Conservation (phyloP, 2,113 vertebrate species). For the Daboia siamensis region DNA sequence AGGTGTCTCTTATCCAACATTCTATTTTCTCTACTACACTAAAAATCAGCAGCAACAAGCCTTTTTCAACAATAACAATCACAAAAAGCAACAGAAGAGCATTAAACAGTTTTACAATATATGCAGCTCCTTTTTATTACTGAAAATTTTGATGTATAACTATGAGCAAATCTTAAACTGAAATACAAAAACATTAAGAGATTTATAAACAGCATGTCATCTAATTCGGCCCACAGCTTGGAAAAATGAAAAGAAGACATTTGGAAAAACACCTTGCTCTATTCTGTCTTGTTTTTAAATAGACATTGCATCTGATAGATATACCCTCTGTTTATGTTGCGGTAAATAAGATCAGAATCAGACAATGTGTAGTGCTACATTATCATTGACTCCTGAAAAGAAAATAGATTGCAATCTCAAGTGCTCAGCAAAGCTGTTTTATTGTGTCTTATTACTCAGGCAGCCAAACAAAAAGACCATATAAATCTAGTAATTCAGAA, state of each 20-base stretch:
- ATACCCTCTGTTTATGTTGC: neutral
- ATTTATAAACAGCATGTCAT: neutral
- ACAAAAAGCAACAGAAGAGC: neutral
- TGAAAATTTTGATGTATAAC: neutral
- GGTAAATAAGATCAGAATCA: neutral
- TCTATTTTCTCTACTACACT: neutral
- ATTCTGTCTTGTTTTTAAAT: neutral
- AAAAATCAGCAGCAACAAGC: neutral
- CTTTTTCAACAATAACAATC: neutral
- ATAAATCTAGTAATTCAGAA: conserved; percentile 1
- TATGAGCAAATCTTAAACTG: neutral
- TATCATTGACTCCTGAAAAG: neutral
- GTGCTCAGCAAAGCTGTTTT: neutral
- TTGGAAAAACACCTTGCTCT: neutral
- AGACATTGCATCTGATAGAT: neutral
- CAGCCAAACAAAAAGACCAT: neutral
- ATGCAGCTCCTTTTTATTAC: neutral
- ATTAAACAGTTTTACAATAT: neutral
- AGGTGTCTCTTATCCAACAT: neutral
- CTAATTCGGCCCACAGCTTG: neutral
- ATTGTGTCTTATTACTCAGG: neutral
- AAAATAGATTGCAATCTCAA: neutral
- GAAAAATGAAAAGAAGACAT: neutral
- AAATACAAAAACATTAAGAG: neutral
- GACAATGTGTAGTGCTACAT: neutral